These are phyloP conservation scores for Drosophila subsilvestris DNA, from an alignment of 2,888 invertebrate genomes.

Conservation along the genomic window DNA sequence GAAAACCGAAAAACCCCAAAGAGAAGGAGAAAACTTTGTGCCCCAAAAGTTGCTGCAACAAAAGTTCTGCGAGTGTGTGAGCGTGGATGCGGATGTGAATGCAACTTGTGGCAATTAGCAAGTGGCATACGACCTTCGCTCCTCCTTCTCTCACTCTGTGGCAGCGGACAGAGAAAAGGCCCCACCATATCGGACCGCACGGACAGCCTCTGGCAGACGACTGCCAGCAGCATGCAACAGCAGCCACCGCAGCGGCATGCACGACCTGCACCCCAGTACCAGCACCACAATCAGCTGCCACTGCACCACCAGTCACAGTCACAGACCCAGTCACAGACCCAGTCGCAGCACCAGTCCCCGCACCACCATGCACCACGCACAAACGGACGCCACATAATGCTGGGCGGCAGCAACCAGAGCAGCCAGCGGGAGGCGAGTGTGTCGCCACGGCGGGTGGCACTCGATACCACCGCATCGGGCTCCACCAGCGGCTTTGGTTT, in stretches of 20 bases:
- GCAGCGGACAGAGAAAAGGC: conserved; percentile 42
- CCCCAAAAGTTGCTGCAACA: conserved; percentile 3
- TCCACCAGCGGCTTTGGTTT: conserved; percentile 82
- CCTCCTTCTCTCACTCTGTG: neutral
- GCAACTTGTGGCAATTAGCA: conserved; percentile 63
- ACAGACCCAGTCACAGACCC: neutral
- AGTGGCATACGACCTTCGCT: conserved; percentile 8
- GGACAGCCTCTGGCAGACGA: conserved; percentile 81
- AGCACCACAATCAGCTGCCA: conserved; percentile 46
- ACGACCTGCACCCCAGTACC: conserved; percentile 50
- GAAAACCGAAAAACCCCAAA: conserved; percentile 18
- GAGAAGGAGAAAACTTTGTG: neutral
- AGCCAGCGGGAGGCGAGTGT: conserved; percentile 76
- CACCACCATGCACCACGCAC: conserved; percentile 45
- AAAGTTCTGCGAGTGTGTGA: conserved; percentile 12
- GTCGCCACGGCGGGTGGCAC: conserved; percentile 74
- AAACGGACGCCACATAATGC: conserved; percentile 57
- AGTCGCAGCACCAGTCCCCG: neutral
- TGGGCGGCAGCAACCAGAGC: conserved; percentile 68
- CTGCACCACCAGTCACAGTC: conserved; percentile 41
- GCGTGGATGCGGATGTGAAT: conserved; percentile 13
- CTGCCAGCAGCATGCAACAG: conserved; percentile 73
- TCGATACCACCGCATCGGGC: conserved; percentile 83
- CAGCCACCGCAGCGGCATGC: conserved; percentile 62
- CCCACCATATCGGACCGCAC: conserved; percentile 82